phyloP scores from a whole-genome alignment of 53 echinoderm and acorn worm species.

The Arbacia lixula region DNA sequence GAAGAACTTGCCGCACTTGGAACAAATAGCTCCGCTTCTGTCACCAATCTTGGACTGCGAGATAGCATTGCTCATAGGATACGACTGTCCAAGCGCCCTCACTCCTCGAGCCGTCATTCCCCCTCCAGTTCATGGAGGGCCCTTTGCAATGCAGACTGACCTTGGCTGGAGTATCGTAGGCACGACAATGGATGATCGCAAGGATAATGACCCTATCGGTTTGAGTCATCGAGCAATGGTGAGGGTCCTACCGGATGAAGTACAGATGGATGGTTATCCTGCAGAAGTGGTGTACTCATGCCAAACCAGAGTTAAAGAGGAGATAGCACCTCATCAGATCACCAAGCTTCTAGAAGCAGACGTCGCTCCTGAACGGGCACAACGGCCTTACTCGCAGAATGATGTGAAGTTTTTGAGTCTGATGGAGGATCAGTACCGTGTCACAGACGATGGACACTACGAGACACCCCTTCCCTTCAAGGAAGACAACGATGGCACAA shows the following conservation, averaged over 20 bases:
- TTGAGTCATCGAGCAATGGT: constrained; percentile 5
- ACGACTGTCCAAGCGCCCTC: constrained; percentile 62
- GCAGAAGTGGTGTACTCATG: neutral
- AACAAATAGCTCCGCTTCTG: constrained; percentile 16
- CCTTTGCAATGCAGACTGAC: constrained; percentile 53
- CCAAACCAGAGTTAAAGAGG: too few species aligned
- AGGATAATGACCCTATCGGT: constrained; percentile 3
- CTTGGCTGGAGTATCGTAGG: constrained; percentile 74
- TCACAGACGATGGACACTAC: constrained; percentile 41
- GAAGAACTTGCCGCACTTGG: constrained; percentile 41
- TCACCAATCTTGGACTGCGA: constrained; percentile 52
- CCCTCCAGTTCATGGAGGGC: constrained; percentile 14
- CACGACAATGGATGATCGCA: constrained; percentile 4
- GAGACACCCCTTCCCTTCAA: constrained; percentile 41
- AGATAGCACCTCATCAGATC: constrained; percentile 41
- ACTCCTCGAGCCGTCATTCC: constrained; percentile 56
- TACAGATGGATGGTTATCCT: too few species aligned
- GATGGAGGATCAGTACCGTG: constrained; percentile 9
- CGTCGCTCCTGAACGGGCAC: constrained; percentile 26
- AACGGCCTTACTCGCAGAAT: constrained; percentile 32
- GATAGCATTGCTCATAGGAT: constrained; percentile 54
- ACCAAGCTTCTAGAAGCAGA: constrained; percentile 56
- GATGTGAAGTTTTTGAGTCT: constrained; percentile 9
- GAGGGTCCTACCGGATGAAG: constrained; percentile 3
- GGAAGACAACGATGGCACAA: too few species aligned